A percentile compares a stretch with the other conserved stretches of the same genome.
Conservation (phyloP, 2,113 vertebrate genomes). For the Boulengeromyrus knoepffleri region DNA sequence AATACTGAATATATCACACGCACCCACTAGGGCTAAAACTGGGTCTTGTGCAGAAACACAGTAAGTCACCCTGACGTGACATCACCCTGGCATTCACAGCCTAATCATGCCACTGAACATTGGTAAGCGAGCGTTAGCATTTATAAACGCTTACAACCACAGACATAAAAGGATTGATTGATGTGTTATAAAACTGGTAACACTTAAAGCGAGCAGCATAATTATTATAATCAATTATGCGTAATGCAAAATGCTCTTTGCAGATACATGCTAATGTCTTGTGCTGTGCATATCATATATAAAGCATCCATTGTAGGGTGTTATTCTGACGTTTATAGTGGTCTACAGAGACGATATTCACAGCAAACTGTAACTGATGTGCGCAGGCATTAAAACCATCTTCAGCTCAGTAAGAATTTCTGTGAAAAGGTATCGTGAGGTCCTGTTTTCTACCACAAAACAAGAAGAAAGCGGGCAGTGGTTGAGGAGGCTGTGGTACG, state of each 20-base stretch:
- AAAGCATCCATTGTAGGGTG: background rate
- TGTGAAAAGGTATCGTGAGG: background rate
- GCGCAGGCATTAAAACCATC: background rate
- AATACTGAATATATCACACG: background rate
- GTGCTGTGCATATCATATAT: background rate
- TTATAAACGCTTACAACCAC: background rate
- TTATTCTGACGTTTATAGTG: background rate
- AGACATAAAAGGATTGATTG: background rate
- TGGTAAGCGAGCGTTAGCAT: background rate
- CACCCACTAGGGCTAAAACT: background rate
- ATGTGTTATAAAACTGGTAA: background rate
- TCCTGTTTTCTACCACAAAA: background rate
- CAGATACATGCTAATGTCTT: background rate
- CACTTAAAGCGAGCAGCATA: background rate
- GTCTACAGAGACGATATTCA: background rate
- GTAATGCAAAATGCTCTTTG: background rate
- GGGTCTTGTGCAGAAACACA: background rate
- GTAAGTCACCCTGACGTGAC: background rate
- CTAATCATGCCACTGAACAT: background rate
- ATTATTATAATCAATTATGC: background rate
- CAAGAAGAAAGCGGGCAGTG: background rate
- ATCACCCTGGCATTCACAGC: background rate
- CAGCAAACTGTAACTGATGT: background rate
- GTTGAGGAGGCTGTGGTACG: background rate
- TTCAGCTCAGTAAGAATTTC: background rate